These are phyloP conservation scores for Acanthoscelides obtectus DNA, from an alignment of 2,888 invertebrate genomes.

Conservation along the genomic window DNA sequence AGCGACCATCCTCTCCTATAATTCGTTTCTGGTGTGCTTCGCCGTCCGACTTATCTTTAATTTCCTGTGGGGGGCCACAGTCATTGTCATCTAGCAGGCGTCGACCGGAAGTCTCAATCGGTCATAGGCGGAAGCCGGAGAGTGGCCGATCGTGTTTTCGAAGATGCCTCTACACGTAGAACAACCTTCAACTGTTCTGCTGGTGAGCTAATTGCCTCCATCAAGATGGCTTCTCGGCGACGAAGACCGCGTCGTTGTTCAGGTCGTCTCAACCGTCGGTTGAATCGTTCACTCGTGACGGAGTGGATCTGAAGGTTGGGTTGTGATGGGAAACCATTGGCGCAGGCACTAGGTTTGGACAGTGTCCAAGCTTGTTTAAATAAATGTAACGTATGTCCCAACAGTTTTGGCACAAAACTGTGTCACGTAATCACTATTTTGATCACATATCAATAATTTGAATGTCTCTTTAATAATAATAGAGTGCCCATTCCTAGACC, in stretches of 20 bases:
- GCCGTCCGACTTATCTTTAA: not conserved
- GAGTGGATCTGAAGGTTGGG: conserved; percentile 13
- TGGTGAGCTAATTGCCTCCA: conserved; percentile 19
- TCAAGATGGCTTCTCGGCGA: not conserved
- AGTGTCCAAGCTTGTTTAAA: too few species aligned
- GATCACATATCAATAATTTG: too few species aligned
- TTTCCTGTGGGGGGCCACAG: conserved; percentile 4
- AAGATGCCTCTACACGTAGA: conserved; percentile 11
- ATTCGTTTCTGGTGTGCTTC: not conserved
- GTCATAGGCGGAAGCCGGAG: conserved; percentile 27
- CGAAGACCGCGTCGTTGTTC: too few species aligned
- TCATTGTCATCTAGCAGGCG: conserved; percentile 25
- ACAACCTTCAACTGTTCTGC: conserved; percentile 21
- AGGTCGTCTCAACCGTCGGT: not conserved
- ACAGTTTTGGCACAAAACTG: too few species aligned
- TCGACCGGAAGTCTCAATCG: conserved; percentile 28
- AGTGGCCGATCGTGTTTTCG: conserved; percentile 28
- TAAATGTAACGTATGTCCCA: too few species aligned
- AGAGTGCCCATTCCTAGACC: too few species aligned
- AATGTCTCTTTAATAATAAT: too few species aligned
- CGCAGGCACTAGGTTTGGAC: not conserved
- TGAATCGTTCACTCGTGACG: conserved; percentile 13
- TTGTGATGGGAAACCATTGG: conserved; percentile 6
- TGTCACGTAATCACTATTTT: too few species aligned
- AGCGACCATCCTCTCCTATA: not conserved